phyloP scores from a whole-genome alignment of 2,113 vertebrate species.

The Zosterops pallidus region DNA sequence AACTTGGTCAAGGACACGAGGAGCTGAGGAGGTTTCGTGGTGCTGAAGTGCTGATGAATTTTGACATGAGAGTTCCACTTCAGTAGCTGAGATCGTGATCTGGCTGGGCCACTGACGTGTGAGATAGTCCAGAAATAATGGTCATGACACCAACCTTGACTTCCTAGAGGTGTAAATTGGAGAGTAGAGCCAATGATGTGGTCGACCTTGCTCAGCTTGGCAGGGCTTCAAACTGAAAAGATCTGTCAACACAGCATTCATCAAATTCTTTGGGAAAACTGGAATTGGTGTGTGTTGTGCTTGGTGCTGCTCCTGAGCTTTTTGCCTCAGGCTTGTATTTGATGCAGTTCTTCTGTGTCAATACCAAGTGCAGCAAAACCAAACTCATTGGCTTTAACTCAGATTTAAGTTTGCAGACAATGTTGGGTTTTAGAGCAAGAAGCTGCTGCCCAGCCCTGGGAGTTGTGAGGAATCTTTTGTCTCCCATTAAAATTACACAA shows the following conservation, averaged over 20 bases:
- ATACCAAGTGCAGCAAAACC: background rate
- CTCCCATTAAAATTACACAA: background rate
- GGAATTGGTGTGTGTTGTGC: background rate
- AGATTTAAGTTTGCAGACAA: background rate
- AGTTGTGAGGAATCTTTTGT: background rate
- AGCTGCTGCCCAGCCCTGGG: background rate
- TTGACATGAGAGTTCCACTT: background rate
- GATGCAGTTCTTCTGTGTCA: background rate
- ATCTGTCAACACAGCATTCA: background rate
- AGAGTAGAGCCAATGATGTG: background rate
- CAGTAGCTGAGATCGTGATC: background rate
- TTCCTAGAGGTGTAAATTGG: background rate
- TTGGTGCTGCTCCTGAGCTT: background rate
- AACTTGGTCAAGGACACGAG: background rate
- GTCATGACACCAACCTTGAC: rapidly evolving
- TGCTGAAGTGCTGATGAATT: background rate
- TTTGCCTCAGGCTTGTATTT: background rate
- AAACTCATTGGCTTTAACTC: background rate
- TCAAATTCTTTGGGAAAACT: background rate
- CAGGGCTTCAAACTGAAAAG: background rate
- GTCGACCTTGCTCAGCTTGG: background rate
- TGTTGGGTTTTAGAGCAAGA: background rate
- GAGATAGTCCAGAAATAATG: background rate
- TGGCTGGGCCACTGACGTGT: background rate
- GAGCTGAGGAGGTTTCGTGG: background rate